phyloP scores from a whole-genome alignment of 2,113 vertebrate species.

The Cranoglanis bouderius region DNA sequence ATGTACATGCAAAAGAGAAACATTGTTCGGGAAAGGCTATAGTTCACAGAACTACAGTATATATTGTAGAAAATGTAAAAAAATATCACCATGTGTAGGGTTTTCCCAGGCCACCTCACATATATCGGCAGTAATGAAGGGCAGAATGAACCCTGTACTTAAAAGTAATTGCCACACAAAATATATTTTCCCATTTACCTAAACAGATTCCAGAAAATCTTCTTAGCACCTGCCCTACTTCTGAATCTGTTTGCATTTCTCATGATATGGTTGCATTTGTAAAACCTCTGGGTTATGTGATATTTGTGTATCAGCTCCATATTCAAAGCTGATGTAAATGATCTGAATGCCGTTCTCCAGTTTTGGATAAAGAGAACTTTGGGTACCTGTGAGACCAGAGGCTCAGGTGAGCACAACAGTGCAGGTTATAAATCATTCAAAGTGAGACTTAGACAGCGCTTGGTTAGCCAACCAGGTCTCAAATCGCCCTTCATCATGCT shows the following conservation, averaged over 20 bases:
- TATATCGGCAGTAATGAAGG: neutral
- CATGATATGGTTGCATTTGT: neutral
- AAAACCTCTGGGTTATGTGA: neutral
- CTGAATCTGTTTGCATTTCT: neutral
- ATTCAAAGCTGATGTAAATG: constrained; percentile 5
- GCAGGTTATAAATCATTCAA: constrained; percentile 49
- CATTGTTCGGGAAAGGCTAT: neutral
- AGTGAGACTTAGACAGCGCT: constrained; percentile 15
- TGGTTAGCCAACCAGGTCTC: constrained; percentile 36
- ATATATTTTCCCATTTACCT: neutral
- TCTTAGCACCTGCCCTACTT: neutral
- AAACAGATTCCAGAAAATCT: neutral
- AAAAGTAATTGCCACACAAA: neutral
- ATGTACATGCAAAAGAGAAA: too few relatives aligned
- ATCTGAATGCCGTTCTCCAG: neutral
- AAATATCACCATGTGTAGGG: too few relatives aligned
- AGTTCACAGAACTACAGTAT: neutral
- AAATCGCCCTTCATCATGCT: constrained; percentile 39
- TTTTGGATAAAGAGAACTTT: constrained; percentile 9
- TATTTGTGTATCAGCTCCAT: neutral
- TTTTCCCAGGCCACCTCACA: neutral
- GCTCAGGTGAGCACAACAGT: constrained; percentile 37
- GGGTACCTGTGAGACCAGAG: constrained; percentile 24
- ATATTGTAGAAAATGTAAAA: too few relatives aligned
- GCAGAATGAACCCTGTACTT: neutral